Evolutionary conservation across 2,797 vertebrate genomes (phyloP), one percentile per base, ranked within the genome.

Genomic region (Notolepis coatsorum): DNA sequence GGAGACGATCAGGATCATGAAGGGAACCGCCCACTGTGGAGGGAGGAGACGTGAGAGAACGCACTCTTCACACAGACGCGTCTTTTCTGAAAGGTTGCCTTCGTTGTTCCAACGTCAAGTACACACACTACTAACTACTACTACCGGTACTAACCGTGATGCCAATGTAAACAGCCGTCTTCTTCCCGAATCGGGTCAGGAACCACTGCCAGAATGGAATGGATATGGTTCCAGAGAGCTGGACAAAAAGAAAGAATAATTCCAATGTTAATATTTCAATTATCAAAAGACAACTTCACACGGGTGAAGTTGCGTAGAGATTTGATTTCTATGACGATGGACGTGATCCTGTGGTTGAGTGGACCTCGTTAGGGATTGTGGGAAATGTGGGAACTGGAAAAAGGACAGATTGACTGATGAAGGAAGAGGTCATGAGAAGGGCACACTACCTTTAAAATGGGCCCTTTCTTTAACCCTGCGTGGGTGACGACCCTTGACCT

Each of bases 131-230:
- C 37, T 35, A 39, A 61, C 17, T 21, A 12, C 10, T 2, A 35
- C 5, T 12, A 37, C 5, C 35, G 7, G 15, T 57, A 88, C 95
- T 94, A 68, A 99, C 97, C 10, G 91, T 84, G 81, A 95, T 95
- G 48, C 97, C 96, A 13, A 92, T 35, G 17, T 96, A 97, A 35
- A 94, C 93, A 0, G 96, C 95, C 0, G 18, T 96, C 89, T 99
- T 99, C 91, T 99, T 99, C 62, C 97, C 97, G 71, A 94, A 98
- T 0, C 84, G 92, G 0, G 89, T 95, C n/a, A 99, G 91, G 80
- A 99, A 98, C 95, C 96, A 97, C 72, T 99, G 97, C 97, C 97
- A 99, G 54, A 92, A 63, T 0, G 97, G 97, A 58, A 99, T 96
- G 64, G 94, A 94, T 39, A 99, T n/a, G 1, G 95, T 91, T 52